Conservation (phyloP, 2,888 invertebrate genomes). For the Chymomyza caudatula region DNA sequence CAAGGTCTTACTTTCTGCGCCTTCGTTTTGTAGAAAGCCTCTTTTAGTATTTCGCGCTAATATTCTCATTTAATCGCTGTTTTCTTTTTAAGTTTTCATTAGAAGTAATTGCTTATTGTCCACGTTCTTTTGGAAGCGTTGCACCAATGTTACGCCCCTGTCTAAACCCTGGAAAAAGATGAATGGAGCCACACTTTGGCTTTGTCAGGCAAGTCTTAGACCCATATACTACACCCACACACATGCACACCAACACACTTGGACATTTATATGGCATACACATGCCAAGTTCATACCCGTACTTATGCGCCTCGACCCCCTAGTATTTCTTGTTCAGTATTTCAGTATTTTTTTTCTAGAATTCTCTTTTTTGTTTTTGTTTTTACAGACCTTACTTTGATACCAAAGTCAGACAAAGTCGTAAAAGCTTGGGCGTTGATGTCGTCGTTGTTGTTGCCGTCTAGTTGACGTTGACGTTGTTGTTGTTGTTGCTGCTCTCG, state of each 20-base stretch:
- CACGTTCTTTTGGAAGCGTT: not conserved
- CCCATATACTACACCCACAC: not conserved
- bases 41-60: not conserved
- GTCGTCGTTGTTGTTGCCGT: not conserved
- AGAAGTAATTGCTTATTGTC: not conserved
- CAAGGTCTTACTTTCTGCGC: not conserved
- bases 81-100: not conserved
- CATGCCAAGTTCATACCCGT: conserved; percentile 20
- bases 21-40: not conserved
- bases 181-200: not conserved
- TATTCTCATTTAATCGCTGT: not conserved
- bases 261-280: conserved; percentile 22
- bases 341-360: not conserved
- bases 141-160: not conserved
- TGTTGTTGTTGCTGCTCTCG: conserved; percentile 14
- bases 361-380: not conserved
- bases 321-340: not conserved
- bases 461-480: conserved; percentile 19
- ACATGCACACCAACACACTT: not conserved
- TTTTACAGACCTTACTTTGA: conserved; percentile 13
- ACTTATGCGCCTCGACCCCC: too few species aligned
- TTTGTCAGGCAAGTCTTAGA: not conserved
- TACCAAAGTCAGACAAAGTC: not conserved
- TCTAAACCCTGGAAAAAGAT: not conserved
- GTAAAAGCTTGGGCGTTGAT: not conserved